Evolutionary conservation across 2,113 vertebrate species (phyloP).

Genomic region (Nettapus auritus): DNA sequence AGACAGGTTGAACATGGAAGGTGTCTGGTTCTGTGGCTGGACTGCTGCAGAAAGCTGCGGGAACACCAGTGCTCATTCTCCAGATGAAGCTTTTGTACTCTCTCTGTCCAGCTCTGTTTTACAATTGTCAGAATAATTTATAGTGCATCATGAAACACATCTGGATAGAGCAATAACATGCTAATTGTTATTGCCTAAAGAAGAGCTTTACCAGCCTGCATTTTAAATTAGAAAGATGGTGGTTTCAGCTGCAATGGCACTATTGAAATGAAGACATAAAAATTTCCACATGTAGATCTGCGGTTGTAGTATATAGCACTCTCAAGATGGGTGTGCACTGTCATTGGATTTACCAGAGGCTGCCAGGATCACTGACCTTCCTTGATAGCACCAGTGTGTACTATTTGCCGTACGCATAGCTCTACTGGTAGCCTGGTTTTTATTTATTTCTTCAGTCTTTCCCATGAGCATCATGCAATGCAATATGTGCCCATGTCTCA

Average conservation of each 20-base stretch:
- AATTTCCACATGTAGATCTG: background rate
- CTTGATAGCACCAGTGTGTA: background rate
- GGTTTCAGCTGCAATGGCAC: background rate
- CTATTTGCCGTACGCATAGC: background rate
- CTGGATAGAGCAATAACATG: background rate
- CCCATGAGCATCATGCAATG: background rate
- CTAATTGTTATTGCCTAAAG: background rate
- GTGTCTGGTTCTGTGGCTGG: background rate
- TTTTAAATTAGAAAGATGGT: background rate
- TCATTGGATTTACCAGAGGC: background rate
- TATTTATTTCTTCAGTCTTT: background rate
- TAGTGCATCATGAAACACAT: background rate
- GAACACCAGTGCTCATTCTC: background rate
- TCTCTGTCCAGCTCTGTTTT: background rate
- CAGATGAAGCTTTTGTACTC: background rate
- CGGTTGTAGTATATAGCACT: background rate
- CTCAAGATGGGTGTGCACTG: background rate
- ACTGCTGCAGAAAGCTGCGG: background rate
- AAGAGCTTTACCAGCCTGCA: background rate
- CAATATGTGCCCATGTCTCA: background rate
- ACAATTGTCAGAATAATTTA: background rate
- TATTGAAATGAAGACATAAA: background rate
- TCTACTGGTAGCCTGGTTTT: background rate
- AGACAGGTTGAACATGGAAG: background rate
- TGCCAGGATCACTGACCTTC: background rate